A percentile compares a stretch with the other conserved stretches of the same genome.
These are phyloP conservation scores for Dinocampus coccinellae DNA, from an alignment of 2,888 invertebrate species.

Conservation along the genomic window DNA sequence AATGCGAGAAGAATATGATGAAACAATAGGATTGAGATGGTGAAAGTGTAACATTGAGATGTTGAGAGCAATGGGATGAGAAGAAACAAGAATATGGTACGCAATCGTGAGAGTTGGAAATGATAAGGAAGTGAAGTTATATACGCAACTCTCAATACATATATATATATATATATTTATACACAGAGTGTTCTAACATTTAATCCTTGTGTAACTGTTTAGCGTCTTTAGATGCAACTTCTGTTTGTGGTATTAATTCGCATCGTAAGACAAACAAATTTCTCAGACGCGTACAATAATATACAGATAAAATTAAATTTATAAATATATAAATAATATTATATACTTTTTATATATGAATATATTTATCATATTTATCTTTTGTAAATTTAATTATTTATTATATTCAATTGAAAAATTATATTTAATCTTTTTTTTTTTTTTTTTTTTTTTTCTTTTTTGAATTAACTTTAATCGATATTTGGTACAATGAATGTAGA, in stretches of 20 bases:
- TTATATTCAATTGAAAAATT: too few species aligned
- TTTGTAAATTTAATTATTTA: too few species aligned
- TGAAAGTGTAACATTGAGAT: background rate
- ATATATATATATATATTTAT: background rate
- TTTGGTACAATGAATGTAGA: too few species aligned
- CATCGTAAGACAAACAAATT: constrained; percentile 4
- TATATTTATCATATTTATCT: background rate
- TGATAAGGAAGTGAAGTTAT: constrained; percentile 26
- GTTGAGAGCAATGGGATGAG: background rate
- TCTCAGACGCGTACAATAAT: background rate
- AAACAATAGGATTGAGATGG: constrained; percentile 29
- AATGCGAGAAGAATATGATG: constrained; percentile 32
- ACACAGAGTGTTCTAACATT: constrained; percentile 33
- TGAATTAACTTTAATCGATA: too few species aligned
- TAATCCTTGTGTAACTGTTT: constrained; percentile 51
- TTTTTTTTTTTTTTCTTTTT: too few species aligned
- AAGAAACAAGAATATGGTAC: constrained; percentile 5
- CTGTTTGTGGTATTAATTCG: constrained; percentile 61
- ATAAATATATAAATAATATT: background rate
- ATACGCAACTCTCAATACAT: background rate
- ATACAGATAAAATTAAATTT: too few species aligned
- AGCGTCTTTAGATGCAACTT: constrained; percentile 41
- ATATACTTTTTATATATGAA: background rate
- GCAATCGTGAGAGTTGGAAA: constrained; percentile 30
- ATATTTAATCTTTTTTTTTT: too few species aligned